phyloP scores from a whole-genome alignment of 2,113 vertebrate species.

The Dasyprocta punctata region DNA sequence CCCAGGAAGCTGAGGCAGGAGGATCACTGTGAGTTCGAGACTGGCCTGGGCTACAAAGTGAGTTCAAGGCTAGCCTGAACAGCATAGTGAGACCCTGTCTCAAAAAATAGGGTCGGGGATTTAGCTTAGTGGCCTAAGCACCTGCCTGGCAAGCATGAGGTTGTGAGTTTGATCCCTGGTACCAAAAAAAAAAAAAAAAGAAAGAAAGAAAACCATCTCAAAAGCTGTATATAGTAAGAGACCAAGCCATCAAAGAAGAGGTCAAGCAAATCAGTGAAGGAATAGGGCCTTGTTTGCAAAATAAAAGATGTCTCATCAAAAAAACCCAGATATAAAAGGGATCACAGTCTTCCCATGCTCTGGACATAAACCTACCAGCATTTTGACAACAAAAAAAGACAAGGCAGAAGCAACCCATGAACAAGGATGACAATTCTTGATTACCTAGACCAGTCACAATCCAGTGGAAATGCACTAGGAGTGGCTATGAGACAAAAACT shows the following conservation, averaged over 20 bases:
- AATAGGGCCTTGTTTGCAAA: neutral
- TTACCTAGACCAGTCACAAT: neutral
- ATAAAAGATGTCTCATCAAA: neutral
- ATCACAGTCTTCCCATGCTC: neutral
- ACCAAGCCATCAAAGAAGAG: neutral
- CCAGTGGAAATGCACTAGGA: neutral
- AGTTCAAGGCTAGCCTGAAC: too few relatives aligned
- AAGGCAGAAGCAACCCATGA: neutral
- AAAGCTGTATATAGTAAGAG: neutral
- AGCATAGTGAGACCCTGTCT: too few relatives aligned
- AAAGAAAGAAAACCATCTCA: too few relatives aligned
- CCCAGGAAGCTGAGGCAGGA: too few relatives aligned
- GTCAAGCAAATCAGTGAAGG: neutral
- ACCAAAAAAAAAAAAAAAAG: too few relatives aligned
- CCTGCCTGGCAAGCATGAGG: too few relatives aligned
- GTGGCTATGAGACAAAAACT: neutral
- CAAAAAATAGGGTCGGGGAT: too few relatives aligned
- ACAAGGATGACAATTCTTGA: neutral
- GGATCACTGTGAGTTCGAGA: too few relatives aligned
- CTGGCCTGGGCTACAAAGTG: too few relatives aligned
- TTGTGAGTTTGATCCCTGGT: too few relatives aligned
- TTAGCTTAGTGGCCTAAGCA: too few relatives aligned
- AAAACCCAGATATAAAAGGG: neutral
- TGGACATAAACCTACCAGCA: neutral
- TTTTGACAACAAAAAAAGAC: neutral